A percentile compares a stretch with the other conserved stretches of the same genome.
phyloP scores from a whole-genome alignment of 2,113 vertebrate species.

The Dermatemys mawii region DNA sequence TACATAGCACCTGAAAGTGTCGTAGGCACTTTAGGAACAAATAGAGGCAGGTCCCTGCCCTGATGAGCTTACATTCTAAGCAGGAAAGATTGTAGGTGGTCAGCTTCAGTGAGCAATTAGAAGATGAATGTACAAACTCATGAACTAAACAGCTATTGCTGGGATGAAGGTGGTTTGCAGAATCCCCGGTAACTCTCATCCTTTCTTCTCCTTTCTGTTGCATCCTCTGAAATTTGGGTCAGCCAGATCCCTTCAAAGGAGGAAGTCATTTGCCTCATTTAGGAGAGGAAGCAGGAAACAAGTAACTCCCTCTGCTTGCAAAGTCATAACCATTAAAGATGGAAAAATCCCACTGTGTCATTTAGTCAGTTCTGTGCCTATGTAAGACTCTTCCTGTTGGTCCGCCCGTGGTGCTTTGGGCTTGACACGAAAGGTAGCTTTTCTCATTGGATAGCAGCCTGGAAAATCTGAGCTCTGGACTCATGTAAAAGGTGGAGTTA shows the following conservation, averaged over 20 bases:
- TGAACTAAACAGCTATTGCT: background rate
- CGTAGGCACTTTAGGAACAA: background rate
- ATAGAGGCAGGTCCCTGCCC: background rate
- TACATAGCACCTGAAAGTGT: fast-evolving
- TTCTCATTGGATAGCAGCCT: background rate
- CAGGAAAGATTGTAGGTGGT: background rate
- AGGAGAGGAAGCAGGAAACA: background rate
- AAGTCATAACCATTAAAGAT: background rate
- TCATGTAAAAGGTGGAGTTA: background rate
- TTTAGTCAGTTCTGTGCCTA: background rate
- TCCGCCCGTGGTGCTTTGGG: background rate
- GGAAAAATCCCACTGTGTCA: background rate
- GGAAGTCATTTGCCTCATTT: background rate
- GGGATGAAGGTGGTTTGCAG: fast-evolving
- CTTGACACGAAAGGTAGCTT: background rate
- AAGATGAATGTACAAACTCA: background rate
- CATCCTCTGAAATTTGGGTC: background rate
- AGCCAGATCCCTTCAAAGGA: background rate
- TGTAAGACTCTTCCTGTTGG: background rate
- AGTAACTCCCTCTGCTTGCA: background rate
- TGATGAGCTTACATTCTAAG: background rate
- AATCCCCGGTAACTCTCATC: background rate
- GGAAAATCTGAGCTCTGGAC: background rate
- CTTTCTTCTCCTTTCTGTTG: background rate
- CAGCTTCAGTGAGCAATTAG: background rate